These are phyloP conservation scores for Sebastiscus tertius DNA, from an alignment of 2,797 vertebrate species.

Conservation along the genomic window DNA sequence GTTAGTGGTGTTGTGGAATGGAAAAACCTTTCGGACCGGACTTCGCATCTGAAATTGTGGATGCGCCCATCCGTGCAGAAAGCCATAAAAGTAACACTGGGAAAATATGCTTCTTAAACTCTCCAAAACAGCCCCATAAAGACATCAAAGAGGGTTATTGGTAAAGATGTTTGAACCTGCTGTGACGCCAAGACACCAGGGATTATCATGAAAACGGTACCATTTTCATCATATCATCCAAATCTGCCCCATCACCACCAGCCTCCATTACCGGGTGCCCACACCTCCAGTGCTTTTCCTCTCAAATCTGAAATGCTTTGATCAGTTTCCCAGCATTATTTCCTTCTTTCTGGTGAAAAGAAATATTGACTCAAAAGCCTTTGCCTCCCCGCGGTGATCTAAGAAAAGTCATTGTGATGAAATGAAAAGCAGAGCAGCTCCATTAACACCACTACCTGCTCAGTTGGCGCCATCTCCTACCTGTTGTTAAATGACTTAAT, in stretches of 20 bases:
- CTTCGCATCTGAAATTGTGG: neutral
- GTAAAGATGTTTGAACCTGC: slow-evolving; percentile 20
- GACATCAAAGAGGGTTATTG: slow-evolving; percentile 11
- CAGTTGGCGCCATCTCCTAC: slow-evolving; percentile 41
- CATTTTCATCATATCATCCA: slow-evolving; percentile 46
- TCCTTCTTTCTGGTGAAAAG: slow-evolving; percentile 35
- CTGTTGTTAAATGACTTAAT: slow-evolving; percentile 65
- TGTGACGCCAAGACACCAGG: slow-evolving; percentile 2
- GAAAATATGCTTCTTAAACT: slow-evolving; percentile 13
- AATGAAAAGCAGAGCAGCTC: slow-evolving; percentile 60
- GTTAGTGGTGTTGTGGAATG: neutral
- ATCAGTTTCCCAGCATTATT: slow-evolving; percentile 48
- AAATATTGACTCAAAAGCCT: slow-evolving; percentile 56
- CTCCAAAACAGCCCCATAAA: slow-evolving; percentile 11
- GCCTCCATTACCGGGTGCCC: slow-evolving; percentile 23
- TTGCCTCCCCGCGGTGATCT: slow-evolving; percentile 32
- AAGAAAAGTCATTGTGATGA: slow-evolving; percentile 62
- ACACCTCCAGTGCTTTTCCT: slow-evolving; percentile 30
- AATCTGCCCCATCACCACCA: slow-evolving; percentile 7
- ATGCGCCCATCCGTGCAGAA: slow-evolving; percentile 7
- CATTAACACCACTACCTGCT: slow-evolving; percentile 57
- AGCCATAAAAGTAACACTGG: neutral
- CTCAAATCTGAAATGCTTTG: slow-evolving; percentile 53
- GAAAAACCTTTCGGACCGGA: neutral
- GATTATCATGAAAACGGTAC: slow-evolving; percentile 17